Conservation (phyloP, 1,140 invertebrate species). For the Hylaeus volcanicus region DNA sequence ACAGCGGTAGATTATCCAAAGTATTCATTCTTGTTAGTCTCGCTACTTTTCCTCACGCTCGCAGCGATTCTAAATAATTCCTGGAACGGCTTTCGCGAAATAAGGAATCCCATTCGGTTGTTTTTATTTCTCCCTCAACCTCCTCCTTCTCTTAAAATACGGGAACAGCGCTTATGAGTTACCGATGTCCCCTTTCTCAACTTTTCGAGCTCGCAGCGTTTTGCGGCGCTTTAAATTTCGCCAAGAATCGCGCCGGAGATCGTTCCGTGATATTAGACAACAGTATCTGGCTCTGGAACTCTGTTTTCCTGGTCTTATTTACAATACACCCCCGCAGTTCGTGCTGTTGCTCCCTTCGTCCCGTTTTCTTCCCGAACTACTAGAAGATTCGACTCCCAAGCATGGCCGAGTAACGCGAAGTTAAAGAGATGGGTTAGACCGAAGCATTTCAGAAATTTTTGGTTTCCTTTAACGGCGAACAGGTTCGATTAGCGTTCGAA, state of each 20-base stretch:
- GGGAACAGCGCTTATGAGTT: constrained; percentile 9
- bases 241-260: background rate
- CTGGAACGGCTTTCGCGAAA: background rate
- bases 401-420: too few relatives aligned
- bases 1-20: background rate
- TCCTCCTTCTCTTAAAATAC: background rate
- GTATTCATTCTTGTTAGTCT: background rate
- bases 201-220: background rate
- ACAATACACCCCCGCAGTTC: background rate
- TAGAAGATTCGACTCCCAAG: too few relatives aligned
- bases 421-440: background rate
- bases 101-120: constrained; percentile 7
- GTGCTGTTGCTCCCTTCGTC: too few relatives aligned
- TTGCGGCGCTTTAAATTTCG: constrained; percentile 8
- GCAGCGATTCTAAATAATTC: constrained; percentile 22
- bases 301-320: background rate
- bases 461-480: background rate
- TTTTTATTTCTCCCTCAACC: constrained; percentile 7
- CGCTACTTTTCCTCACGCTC: background rate
- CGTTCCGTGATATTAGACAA: constrained; percentile 14
- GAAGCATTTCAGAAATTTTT: background rate
- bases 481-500: background rate
- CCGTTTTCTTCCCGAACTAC: too few relatives aligned
- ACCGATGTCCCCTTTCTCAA: background rate
- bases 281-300: background rate